A percentile compares a stretch with the other conserved stretches of the same genome.
phyloP scores from a whole-genome alignment of 2,888 invertebrate species.

The Drosophila picticornis region DNA sequence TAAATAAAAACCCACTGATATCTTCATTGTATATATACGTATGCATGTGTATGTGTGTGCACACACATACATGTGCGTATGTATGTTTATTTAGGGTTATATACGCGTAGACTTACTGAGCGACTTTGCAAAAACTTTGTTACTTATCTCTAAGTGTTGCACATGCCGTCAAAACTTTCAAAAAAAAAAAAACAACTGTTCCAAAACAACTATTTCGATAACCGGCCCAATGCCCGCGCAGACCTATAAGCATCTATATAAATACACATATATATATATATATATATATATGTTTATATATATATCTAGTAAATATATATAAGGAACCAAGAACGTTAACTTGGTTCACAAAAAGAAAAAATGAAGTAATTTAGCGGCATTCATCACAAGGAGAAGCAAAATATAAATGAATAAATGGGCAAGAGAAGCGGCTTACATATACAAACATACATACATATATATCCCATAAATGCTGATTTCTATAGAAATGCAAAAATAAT shows the following conservation, averaged over 20 bases:
- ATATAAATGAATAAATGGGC: conserved; percentile 23
- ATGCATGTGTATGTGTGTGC: conserved; percentile 6
- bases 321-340: conserved; percentile 31
- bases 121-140: conserved; percentile 63
- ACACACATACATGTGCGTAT: conserved; percentile 10
- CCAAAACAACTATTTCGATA: conserved; percentile 42
- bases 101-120: conserved; percentile 42
- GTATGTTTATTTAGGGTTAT: conserved; percentile 26
- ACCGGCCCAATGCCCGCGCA: conserved; percentile 15
- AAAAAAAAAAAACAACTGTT: conserved; percentile 39
- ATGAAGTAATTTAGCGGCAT: conserved; percentile 37
- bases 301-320: conserved; percentile 18
- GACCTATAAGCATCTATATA: conserved; percentile 34
- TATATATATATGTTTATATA: conserved; percentile 2
- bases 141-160: conserved; percentile 79
- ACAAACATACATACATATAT: conserved; percentile 30
- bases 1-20: conserved; percentile 45
- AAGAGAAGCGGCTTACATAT: conserved; percentile 23
- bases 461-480: conserved; percentile 50
- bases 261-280: neutral
- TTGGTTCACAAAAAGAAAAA: conserved; percentile 28
- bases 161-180: conserved; percentile 69
- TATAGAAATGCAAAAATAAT: conserved; percentile 30
- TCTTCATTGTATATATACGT: conserved; percentile 37
- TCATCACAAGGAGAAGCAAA: conserved; percentile 35